These are phyloP conservation scores for Struthio camelus DNA, from an alignment of 2,113 vertebrate genomes.

Conservation along the genomic window DNA sequence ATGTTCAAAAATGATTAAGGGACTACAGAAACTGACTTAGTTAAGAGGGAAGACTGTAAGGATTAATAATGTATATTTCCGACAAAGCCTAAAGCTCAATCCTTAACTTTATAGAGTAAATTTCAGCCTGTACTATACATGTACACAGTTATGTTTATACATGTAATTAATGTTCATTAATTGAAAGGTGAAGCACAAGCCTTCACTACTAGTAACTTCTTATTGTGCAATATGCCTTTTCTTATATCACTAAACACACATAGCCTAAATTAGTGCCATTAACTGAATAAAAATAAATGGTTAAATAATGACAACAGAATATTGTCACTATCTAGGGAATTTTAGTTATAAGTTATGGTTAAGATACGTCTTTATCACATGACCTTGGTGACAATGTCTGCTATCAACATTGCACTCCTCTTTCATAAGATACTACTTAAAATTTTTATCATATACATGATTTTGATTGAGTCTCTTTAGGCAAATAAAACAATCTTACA, in stretches of 20 bases:
- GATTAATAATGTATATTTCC: background rate
- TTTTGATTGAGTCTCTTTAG: background rate
- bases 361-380: background rate
- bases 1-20: background rate
- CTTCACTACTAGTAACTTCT: background rate
- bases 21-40: background rate
- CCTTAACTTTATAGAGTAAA: background rate
- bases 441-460: fast-evolving
- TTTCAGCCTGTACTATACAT: background rate
- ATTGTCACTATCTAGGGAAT: background rate
- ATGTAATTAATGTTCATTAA: background rate
- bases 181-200: background rate
- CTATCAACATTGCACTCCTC: background rate
- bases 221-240: background rate
- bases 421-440: background rate
- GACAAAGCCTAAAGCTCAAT: background rate
- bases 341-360: background rate
- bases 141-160: background rate
- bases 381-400: background rate
- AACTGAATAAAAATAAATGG: background rate
- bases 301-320: background rate
- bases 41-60: background rate
- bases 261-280: background rate
- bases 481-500: background rate
- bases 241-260: background rate